phyloP scores from a whole-genome alignment of 2,113 vertebrate genomes.

The Chionodraco myersi region DNA sequence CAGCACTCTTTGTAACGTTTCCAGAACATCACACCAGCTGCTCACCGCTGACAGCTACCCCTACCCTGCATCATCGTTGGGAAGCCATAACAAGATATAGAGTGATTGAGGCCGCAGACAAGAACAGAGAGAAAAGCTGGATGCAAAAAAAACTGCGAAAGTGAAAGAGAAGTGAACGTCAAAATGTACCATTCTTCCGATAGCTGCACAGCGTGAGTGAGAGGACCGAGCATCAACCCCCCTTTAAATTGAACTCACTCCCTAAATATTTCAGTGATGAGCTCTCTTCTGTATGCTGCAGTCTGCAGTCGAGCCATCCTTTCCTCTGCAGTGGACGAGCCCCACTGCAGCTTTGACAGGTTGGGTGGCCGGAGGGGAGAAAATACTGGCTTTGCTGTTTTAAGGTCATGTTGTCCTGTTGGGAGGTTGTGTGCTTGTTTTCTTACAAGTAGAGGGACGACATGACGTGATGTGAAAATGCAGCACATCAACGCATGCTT shows the following conservation, averaged over 20 bases:
- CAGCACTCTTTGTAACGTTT: slow-evolving; percentile 43
- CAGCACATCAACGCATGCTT: neutral
- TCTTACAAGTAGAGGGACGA: slow-evolving; percentile 34
- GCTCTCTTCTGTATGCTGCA: slow-evolving; percentile 72
- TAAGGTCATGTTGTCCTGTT: slow-evolving; percentile 69
- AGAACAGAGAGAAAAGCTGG: slow-evolving; percentile 24
- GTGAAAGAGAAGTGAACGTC: slow-evolving; percentile 21
- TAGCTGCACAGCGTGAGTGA: slow-evolving; percentile 64
- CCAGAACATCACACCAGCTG: slow-evolving; percentile 62
- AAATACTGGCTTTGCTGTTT: slow-evolving; percentile 69
- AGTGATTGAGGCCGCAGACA: slow-evolving; percentile 30
- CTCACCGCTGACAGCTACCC: slow-evolving; percentile 62
- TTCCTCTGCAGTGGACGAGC: slow-evolving; percentile 75
- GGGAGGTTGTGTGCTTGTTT: slow-evolving; percentile 63
- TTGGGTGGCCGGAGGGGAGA: slow-evolving; percentile 64
- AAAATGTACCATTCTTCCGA: slow-evolving; percentile 30
- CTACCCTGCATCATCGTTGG: slow-evolving; percentile 57
- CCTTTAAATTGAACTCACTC: slow-evolving; percentile 76
- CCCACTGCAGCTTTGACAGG: slow-evolving; percentile 78
- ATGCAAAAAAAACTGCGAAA: slow-evolving; percentile 19
- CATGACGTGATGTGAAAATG: slow-evolving; percentile 21
- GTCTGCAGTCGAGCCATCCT: slow-evolving; percentile 72
- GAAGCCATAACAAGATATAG: slow-evolving; percentile 46
- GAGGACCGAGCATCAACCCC: slow-evolving; percentile 54
- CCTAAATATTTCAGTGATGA: slow-evolving; percentile 84